A percentile compares a stretch with the other conserved stretches of the same genome.
Evolutionary conservation across 1,140 invertebrate species (phyloP).

Genomic region (Ladona fulva): DNA sequence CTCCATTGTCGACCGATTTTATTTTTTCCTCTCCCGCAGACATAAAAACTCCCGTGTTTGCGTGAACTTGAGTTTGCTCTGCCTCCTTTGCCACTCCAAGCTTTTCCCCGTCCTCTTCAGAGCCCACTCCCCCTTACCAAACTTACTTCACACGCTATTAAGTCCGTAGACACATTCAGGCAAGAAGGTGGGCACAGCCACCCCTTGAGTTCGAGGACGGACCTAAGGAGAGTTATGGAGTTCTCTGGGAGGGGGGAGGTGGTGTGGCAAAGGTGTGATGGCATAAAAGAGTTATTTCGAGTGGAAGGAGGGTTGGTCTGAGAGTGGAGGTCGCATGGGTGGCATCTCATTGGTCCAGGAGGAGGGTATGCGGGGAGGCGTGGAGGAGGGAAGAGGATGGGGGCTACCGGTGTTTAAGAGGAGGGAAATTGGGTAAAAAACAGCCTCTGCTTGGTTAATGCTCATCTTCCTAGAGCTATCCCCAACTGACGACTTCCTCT

Average conservation of each 20-base stretch:
- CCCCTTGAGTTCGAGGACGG: not conserved
- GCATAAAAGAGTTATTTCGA: constrained; percentile 7
- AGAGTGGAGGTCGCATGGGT: not conserved
- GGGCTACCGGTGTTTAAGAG: not conserved
- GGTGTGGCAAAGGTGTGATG: not conserved
- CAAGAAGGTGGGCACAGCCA: not conserved
- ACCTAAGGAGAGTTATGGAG: not conserved
- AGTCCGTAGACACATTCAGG: not conserved
- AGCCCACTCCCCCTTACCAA: not conserved
- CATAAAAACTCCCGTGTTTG: constrained; percentile 1
- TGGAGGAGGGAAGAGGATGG: not conserved
- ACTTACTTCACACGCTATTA: constrained; percentile 9
- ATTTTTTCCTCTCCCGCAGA: not conserved
- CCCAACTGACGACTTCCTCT: too few relatives aligned
- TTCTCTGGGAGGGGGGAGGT: not conserved
- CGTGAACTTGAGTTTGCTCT: not conserved
- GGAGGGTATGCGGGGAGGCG: not conserved
- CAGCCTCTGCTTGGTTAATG: too few relatives aligned
- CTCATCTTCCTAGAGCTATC: too few relatives aligned
- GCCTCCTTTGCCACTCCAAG: not conserved
- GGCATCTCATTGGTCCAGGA: not conserved
- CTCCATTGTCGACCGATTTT: not conserved
- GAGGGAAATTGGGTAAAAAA: not conserved
- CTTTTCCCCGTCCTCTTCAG: too few relatives aligned
- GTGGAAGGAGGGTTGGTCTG: not conserved